Percentiles rank a stretch among this genome's conserved stretches.
Conservation (phyloP, 2,797 vertebrate species). For the Phoebastria nigripes region DNA sequence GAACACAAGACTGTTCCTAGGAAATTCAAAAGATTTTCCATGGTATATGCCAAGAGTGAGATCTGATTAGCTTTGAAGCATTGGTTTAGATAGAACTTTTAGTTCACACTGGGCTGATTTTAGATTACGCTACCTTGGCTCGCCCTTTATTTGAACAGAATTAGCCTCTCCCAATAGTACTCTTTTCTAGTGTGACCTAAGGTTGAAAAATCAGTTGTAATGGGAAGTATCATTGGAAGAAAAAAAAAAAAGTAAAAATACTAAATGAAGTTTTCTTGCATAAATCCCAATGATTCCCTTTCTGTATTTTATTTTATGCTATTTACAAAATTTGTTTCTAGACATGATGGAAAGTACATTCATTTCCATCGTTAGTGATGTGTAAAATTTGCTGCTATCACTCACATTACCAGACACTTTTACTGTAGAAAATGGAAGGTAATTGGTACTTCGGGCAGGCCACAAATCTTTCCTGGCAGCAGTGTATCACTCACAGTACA, state of each 20-base stretch:
- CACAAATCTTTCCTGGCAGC: conserved; percentile 69
- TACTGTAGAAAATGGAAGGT: conserved; percentile 66
- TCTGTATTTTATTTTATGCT: conserved; percentile 40
- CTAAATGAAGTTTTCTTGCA: not conserved
- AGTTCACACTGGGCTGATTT: not conserved
- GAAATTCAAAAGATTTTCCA: not conserved
- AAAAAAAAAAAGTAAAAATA: not conserved
- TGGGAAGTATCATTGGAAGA: not conserved
- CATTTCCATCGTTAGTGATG: conserved; percentile 61
- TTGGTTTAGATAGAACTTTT: not conserved
- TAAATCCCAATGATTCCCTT: not conserved
- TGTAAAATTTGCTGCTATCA: conserved; percentile 65
- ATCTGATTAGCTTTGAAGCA: not conserved
- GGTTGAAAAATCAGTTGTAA: not conserved
- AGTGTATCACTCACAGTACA: conserved; percentile 68
- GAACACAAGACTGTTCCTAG: not conserved
- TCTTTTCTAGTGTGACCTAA: not conserved
- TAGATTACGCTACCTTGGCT: not conserved
- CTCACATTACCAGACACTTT: conserved; percentile 68
- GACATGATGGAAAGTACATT: conserved; percentile 51
- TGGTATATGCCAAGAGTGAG: not conserved
- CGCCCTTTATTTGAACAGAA: not conserved
- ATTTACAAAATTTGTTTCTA: conserved; percentile 57
- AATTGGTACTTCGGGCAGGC: conserved; percentile 72
- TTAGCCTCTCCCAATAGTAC: not conserved